These are phyloP conservation scores for Pterophyllum scalare DNA, from an alignment of 2,113 vertebrate species.

Conservation along the genomic window DNA sequence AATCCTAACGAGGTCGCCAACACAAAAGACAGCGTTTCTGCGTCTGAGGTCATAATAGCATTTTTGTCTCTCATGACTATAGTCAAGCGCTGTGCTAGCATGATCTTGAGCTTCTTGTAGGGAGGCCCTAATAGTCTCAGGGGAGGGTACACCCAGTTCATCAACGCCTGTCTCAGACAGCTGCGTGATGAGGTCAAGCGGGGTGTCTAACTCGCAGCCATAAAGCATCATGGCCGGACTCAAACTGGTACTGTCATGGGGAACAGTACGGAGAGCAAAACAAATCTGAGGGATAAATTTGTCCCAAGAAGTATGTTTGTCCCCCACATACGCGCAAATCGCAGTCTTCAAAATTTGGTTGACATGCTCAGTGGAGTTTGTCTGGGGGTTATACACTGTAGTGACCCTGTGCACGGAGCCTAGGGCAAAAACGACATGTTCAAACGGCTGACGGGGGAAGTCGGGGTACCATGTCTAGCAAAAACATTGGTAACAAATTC, in stretches of 20 bases:
- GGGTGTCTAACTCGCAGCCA: not conserved
- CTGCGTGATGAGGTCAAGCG: not conserved
- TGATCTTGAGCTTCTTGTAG: no score
- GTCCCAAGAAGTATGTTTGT: not conserved
- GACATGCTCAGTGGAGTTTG: not conserved
- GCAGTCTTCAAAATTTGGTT: not conserved
- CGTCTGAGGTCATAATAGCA: not conserved
- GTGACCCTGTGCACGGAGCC: not conserved
- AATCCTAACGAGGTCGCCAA: not conserved
- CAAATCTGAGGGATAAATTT: not conserved
- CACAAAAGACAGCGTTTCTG: fast-evolving
- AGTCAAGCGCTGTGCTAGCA: not conserved
- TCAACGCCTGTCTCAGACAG: not conserved
- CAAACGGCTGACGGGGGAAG: not conserved
- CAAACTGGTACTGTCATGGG: not conserved
- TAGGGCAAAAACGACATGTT: not conserved
- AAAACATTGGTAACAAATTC: no score
- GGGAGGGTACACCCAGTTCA: not conserved
- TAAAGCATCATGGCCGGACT: not conserved
- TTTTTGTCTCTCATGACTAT: not conserved
- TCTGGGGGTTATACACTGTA: not conserved
- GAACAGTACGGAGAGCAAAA: not conserved
- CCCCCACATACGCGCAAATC: not conserved
- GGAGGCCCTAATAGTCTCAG: not conserved
- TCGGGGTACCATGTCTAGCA: no score